A percentile compares a stretch with the other conserved stretches of the same genome.
Evolutionary conservation across 64 coral and sea anemone genomes (phyloP).

Genomic region (Actinia equina): DNA sequence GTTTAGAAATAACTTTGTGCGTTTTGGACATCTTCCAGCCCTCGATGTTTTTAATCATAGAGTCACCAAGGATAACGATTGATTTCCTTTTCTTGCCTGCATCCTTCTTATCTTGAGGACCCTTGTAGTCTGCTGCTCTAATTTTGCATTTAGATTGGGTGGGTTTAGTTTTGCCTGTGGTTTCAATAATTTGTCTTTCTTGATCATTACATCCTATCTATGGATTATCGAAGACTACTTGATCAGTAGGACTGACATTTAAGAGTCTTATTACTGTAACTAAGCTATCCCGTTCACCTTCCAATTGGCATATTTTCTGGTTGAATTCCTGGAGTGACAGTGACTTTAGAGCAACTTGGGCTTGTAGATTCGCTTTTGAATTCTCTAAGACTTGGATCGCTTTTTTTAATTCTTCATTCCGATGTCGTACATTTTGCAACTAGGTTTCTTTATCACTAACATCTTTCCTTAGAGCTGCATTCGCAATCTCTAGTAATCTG

Average conservation of each 20-base stretch:
- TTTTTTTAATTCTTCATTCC: neutral
- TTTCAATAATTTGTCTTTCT: neutral
- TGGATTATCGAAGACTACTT: neutral
- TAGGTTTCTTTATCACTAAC: neutral
- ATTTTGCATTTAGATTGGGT: neutral
- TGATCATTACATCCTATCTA: neutral
- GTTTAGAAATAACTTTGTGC: neutral
- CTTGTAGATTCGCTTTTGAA: neutral
- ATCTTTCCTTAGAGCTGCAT: neutral
- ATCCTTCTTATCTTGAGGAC: neutral
- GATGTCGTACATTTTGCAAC: neutral
- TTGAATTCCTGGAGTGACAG: neutral
- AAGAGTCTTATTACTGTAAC: neutral
- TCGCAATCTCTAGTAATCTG: neutral
- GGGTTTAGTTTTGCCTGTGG: neutral
- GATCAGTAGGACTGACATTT: neutral
- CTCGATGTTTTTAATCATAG: slow-evolving; percentile 52
- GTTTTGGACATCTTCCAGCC: slow-evolving; percentile 60
- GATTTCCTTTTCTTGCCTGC: neutral
- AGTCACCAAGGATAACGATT: slow-evolving; percentile 46
- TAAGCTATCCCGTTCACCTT: neutral
- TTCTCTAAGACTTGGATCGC: neutral
- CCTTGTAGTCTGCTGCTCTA: neutral
- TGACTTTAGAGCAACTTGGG: neutral
- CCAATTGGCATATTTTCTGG: neutral